phyloP scores from a whole-genome alignment of 1,140 invertebrate genomes.

The Drosophila sulfurigaster region DNA sequence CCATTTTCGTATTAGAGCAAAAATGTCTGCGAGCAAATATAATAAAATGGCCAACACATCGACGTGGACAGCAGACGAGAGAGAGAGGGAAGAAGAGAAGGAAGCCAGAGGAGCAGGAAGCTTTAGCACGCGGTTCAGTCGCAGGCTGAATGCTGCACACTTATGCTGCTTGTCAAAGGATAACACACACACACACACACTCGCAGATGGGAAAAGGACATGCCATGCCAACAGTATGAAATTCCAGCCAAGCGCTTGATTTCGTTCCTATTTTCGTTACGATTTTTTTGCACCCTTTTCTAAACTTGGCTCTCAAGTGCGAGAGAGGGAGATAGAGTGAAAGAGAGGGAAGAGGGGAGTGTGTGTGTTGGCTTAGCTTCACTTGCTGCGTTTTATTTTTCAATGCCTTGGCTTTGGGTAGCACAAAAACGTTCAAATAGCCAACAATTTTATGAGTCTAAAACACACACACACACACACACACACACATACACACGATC shows the following conservation, averaged over 20 bases:
- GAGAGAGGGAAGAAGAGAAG: too few relatives aligned
- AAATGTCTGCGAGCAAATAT: slow-evolving; percentile 83
- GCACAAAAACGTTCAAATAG: slow-evolving; percentile 79
- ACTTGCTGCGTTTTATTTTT: slow-evolving; percentile 75
- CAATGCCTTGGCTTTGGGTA: slow-evolving; percentile 70
- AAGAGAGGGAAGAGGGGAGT: not conserved
- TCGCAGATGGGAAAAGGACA: slow-evolving; percentile 24
- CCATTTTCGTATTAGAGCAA: slow-evolving; percentile 84
- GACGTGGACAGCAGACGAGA: slow-evolving; percentile 41
- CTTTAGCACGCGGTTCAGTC: slow-evolving; percentile 28
- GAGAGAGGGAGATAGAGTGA: not conserved
- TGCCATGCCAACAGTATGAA: slow-evolving; percentile 72
- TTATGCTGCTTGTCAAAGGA: slow-evolving; percentile 80
- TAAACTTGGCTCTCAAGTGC: slow-evolving; percentile 1
- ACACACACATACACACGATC: slow-evolving; percentile 49
- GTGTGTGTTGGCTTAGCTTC: slow-evolving; percentile 53
- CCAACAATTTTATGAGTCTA: slow-evolving; percentile 81
- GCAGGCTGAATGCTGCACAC: slow-evolving; percentile 49
- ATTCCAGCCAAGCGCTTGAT: slow-evolving; percentile 77
- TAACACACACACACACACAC: slow-evolving; percentile 59
- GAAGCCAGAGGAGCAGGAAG: slow-evolving; percentile 9
- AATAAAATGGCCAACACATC: slow-evolving; percentile 81
- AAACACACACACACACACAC: slow-evolving; percentile 49
- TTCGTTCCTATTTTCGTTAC: slow-evolving; percentile 64
- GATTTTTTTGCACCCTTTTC: slow-evolving; percentile 55